phyloP scores from a whole-genome alignment of 2,113 vertebrate species.

The Dromas ardeola region DNA sequence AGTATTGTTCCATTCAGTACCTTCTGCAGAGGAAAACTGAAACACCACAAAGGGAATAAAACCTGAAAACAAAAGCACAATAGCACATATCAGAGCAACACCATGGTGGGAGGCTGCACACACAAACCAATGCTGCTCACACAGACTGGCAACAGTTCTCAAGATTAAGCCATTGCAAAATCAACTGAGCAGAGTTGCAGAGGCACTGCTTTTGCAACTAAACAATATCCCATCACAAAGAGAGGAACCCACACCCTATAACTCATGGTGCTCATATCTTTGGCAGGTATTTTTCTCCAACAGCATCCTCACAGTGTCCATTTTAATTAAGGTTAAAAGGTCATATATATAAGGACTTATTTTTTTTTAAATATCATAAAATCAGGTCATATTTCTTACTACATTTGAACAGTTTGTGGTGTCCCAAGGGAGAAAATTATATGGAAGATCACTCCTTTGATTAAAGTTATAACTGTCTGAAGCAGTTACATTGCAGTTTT shows the following conservation, averaged over 20 bases:
- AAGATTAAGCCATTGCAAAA: background rate
- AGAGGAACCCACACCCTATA: background rate
- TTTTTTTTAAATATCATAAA: background rate
- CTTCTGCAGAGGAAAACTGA: background rate
- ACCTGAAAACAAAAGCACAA: background rate
- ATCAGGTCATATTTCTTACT: background rate
- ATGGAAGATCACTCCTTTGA: background rate
- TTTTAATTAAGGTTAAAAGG: background rate
- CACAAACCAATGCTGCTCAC: background rate
- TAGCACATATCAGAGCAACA: background rate
- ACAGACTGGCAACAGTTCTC: background rate
- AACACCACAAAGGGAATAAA: background rate
- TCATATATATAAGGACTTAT: background rate
- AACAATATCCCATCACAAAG: background rate
- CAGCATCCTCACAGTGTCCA: background rate
- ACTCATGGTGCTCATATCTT: background rate
- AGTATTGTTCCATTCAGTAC: background rate
- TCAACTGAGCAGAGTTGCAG: background rate
- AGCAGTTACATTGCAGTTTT: background rate
- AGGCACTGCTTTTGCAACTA: background rate
- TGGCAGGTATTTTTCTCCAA: background rate
- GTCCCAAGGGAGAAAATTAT: background rate
- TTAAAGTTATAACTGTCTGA: background rate
- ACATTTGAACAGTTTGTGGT: background rate
- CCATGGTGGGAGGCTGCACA: fast-evolving